Base-by-base conservation (phyloP, 2,888 invertebrate species). In the Agonopterix subpropinquella region DNA sequence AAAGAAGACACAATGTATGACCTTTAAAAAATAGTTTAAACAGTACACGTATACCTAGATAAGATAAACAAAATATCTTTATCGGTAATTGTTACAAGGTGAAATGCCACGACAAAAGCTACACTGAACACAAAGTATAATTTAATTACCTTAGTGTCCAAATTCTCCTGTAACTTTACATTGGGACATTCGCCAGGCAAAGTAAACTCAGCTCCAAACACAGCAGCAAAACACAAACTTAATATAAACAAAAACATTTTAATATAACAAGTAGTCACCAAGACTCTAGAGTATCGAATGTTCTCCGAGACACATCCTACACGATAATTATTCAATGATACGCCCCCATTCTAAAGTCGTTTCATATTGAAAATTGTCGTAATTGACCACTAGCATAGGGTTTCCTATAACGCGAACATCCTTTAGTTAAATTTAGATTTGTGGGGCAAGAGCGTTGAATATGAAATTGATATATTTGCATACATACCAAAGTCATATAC, bases 251-350 rank as follows among this genome's bases (percentile, higher is more conserved):
- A 48, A 46, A 77, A 60, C 79, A 80, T 79, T 49, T 49, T 66
- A 51, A 1, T 42, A 58, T 53, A 54, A 58, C 68, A 69, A 69
- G 65, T 67, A 52, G 44, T 48, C 58, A 39, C 63, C 47, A 47
- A 58, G 65, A 67, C 52, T 52, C 57, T 60, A 52, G 56, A 59
- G 54, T 61, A 58, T 56, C 54, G 66, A 82, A 66, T 84, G 83
- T 57, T 54, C 57, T 50, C 45, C 51, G 53, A 49, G 57, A 50
- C 13, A 51, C 72, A 53, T 63, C 83, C 82, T 69, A 80, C 79
- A 56, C 66, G 55, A 64, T 83, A 82, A 81, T 87, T 84, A 85
- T 79, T 56, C 80, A 82, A 86, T 86, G 65, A 72, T 47, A 61
- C 58, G 73, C 69, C 18, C 43, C 76, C 72, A 70, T 57, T 53